phyloP scores from a whole-genome alignment of 2,888 invertebrate genomes.

The Taenaris catops region DNA sequence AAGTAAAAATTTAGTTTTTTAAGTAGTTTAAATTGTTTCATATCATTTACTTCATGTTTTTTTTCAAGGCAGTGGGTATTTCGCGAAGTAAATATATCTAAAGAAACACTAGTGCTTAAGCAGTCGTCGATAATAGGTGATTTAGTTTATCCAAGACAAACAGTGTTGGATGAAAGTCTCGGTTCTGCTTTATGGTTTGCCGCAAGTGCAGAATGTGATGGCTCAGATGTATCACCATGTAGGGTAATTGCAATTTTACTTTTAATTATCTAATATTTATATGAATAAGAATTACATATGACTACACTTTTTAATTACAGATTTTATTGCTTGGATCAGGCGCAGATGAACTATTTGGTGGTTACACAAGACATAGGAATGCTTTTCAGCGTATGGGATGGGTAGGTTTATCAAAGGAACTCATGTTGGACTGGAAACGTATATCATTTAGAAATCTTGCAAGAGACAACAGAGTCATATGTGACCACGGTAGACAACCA shows the following conservation, averaged over 20 bases:
- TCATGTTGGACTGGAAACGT: constrained; percentile 89
- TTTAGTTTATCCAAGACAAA: constrained; percentile 91
- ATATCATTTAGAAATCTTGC: constrained; percentile 95
- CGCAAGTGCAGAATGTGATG: constrained; percentile 69
- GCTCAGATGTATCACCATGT: constrained; percentile 76
- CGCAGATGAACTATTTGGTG: constrained; percentile 98
- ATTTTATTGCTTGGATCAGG: constrained; percentile 94
- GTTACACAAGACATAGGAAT: constrained; percentile 93
- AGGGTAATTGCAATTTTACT: too few relatives aligned
- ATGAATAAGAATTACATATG: too few relatives aligned
- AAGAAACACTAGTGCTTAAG: constrained; percentile 80
- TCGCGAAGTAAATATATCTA: constrained; percentile 87
- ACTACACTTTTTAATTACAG: too few relatives aligned
- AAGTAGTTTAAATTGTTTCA: too few relatives aligned
- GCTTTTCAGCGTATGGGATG: constrained; percentile 80
- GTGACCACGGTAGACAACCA: constrained; percentile 92
- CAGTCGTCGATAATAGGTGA: constrained; percentile 83
- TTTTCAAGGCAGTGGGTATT: constrained; percentile 88
- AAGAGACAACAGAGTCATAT: constrained; percentile 95
- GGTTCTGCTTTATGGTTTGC: constrained; percentile 99
- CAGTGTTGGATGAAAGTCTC: constrained; percentile 96
- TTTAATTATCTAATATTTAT: background rate
- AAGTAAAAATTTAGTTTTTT: too few relatives aligned
- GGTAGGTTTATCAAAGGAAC: constrained; percentile 79
- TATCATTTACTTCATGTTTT: too few relatives aligned